Percentiles rank a stretch among this genome's conserved stretches.
Conservation (phyloP, 2,113 vertebrate genomes). For the Taxidea taxus region DNA sequence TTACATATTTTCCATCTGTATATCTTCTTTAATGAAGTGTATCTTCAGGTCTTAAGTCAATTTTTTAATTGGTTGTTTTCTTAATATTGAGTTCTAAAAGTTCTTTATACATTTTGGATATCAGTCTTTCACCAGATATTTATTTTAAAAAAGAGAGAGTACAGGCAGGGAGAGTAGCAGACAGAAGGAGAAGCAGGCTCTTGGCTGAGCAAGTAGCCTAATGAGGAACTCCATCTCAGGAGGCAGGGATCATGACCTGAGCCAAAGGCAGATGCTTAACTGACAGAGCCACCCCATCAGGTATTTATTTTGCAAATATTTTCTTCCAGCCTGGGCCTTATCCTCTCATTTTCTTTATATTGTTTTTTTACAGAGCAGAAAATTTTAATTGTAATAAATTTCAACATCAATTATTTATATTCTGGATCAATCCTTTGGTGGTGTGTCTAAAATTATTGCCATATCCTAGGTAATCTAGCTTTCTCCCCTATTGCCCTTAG, state of each 20-base stretch:
- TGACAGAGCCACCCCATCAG: no score
- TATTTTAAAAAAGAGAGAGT: no score
- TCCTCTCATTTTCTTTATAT: not conserved
- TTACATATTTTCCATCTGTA: not conserved
- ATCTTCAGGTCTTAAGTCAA: not conserved
- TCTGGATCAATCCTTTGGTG: not conserved
- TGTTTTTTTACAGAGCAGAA: not conserved
- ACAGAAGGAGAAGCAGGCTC: no score
- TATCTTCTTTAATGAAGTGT: not conserved
- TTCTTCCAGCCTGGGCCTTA: not conserved
- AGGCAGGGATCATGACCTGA: no score
- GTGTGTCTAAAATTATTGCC: not conserved
- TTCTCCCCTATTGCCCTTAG: not conserved
- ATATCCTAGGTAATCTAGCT: not conserved
- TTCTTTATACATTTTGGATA: not conserved
- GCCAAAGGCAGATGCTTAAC: no score
- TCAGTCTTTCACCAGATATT: not conserved
- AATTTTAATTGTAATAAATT: not conserved
- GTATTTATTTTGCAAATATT: not conserved
- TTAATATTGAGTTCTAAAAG: not conserved
- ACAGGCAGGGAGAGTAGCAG: no score
- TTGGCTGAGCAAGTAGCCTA: no score
- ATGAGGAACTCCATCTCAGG: no score
- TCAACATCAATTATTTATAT: not conserved
- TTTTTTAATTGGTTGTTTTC: not conserved